Conservation (phyloP, 1,140 invertebrate species). For the Anastrepha obliqua region DNA sequence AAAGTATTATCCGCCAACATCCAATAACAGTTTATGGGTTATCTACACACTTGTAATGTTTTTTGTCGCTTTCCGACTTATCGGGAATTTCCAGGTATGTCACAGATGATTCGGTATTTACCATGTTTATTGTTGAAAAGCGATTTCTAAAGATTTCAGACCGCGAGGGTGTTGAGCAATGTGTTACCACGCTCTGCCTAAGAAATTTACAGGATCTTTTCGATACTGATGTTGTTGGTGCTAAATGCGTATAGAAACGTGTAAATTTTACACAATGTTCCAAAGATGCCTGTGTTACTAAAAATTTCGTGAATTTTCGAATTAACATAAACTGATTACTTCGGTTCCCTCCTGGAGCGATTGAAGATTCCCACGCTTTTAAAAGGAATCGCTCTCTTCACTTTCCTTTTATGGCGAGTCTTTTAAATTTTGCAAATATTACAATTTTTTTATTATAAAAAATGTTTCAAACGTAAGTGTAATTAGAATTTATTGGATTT, state of each 20-base stretch:
- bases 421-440: slow-evolving; percentile 1
- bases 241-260: not conserved
- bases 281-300: not conserved
- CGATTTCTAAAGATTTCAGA: not conserved
- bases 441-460: slow-evolving; percentile 11
- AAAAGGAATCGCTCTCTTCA: not conserved
- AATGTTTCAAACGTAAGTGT: not conserved
- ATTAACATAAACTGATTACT: slow-evolving; percentile 29
- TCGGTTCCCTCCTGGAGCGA: not conserved
- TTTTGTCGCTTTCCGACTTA: slow-evolving; percentile 79
- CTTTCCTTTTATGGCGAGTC: not conserved
- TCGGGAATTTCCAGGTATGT: slow-evolving; percentile 75
- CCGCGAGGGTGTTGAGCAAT: not conserved
- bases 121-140: slow-evolving; percentile 16
- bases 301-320: slow-evolving; percentile 15
- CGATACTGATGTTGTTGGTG: not conserved
- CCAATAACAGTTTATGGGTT: slow-evolving; percentile 25
- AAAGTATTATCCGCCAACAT: not conserved
- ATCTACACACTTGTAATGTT: slow-evolving; percentile 75
- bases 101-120: slow-evolving; percentile 36
- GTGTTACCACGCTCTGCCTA: not conserved
- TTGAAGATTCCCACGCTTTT: not conserved
- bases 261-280: not conserved
- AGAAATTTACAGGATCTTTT: not conserved
- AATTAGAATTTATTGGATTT: slow-evolving; percentile 31